phyloP scores from a whole-genome alignment of 2,113 vertebrate genomes.

The Alligator mississippiensis region DNA sequence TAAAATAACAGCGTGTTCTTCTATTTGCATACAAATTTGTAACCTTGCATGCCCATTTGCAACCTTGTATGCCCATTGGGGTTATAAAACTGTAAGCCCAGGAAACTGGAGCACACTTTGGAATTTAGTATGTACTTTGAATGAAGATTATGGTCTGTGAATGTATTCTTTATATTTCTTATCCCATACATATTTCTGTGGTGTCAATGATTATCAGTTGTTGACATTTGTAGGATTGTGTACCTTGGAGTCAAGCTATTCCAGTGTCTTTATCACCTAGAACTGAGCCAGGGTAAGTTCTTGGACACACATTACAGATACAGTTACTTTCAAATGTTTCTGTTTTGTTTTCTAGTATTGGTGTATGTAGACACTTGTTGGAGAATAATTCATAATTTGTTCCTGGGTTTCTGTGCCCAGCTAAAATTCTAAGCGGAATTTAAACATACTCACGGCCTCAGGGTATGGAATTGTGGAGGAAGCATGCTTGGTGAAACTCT shows the following conservation, averaged over 20 bases:
- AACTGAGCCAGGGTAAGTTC: not conserved
- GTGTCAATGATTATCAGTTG: not conserved
- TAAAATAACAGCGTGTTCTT: slow-evolving; percentile 49
- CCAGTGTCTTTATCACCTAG: not conserved
- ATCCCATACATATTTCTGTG: not conserved
- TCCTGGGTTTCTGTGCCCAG: not conserved
- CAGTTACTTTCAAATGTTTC: not conserved
- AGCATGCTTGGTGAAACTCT: not conserved
- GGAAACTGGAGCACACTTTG: slow-evolving; percentile 44
- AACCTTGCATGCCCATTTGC: slow-evolving; percentile 57
- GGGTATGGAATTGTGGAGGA: not conserved
- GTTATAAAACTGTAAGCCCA: slow-evolving; percentile 42
- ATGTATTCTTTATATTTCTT: not conserved
- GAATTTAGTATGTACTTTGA: slow-evolving; percentile 29
- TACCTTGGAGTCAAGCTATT: not conserved
- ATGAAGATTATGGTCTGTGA: slow-evolving; percentile 31
- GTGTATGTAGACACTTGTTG: too few species aligned
- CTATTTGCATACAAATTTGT: slow-evolving; percentile 36
- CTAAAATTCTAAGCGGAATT: not conserved
- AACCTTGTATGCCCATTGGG: slow-evolving; percentile 44
- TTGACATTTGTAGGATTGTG: not conserved
- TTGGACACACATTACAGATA: not conserved
- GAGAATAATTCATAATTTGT: not conserved
- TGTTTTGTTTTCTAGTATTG: not conserved
- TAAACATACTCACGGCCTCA: fast-evolving